Percentiles rank a stretch among this genome's conserved stretches.
These are phyloP conservation scores for Lingula anatina DNA, from an alignment of 2,888 invertebrate genomes.

Conservation along the genomic window DNA sequence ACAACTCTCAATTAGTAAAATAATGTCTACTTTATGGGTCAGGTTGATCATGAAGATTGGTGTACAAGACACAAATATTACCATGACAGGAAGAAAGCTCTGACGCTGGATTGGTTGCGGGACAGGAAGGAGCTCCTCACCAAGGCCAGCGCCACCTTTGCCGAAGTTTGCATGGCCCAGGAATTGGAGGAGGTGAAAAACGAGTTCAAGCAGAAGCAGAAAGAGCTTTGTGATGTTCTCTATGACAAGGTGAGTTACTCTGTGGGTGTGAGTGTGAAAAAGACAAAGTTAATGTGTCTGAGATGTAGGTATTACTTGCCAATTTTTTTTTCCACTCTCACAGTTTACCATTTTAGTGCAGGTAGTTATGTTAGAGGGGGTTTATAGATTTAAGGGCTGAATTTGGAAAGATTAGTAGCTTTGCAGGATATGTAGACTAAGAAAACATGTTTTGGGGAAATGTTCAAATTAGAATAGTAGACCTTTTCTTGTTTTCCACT, in stretches of 20 bases:
- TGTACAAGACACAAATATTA: conserved; percentile 38
- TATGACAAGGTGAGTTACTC: conserved; percentile 31
- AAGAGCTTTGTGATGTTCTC: conserved; percentile 31
- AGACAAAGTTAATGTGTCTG: not conserved
- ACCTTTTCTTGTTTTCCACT: no score
- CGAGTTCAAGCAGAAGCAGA: conserved; percentile 31
- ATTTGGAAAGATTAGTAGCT: no score
- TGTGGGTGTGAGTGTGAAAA: not conserved
- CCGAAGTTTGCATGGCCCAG: conserved; percentile 23
- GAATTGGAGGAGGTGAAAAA: conserved; percentile 32
- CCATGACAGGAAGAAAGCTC: conserved; percentile 29
- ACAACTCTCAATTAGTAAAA: no score
- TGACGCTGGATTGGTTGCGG: conserved; percentile 40
- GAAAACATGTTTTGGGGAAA: no score
- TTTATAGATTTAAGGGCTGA: no score
- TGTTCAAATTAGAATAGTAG: no score
- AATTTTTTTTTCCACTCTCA: no score
- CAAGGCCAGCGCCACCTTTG: conserved; percentile 21
- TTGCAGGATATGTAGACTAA: no score
- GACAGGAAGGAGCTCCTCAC: conserved; percentile 39
- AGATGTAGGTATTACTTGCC: not conserved
- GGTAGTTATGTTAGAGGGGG: no score
- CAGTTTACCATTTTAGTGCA: not conserved
- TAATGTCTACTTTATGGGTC: no score
- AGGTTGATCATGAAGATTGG: conserved; percentile 49